Percentiles rank a stretch among this genome's conserved stretches.
These are phyloP conservation scores for Steinernema carpocapsae DNA, from an alignment of 2,888 invertebrate species.

Conservation along the genomic window DNA sequence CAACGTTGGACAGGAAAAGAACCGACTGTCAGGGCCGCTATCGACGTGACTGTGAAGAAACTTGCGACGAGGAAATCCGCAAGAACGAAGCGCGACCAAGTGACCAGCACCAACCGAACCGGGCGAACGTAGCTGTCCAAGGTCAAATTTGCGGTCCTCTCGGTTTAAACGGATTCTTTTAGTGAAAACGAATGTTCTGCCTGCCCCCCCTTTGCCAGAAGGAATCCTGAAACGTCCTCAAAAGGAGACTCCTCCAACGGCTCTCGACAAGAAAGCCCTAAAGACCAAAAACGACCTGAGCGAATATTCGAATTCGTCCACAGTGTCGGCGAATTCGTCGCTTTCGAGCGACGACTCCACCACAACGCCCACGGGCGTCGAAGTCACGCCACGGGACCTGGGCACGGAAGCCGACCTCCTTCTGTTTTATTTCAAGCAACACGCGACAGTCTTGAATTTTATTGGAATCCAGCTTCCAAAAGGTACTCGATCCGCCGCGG, in stretches of 20 bases:
- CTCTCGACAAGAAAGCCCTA: background rate
- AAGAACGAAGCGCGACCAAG: background rate
- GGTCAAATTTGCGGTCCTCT: background rate
- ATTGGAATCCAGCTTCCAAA: constrained; percentile 13
- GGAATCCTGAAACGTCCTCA: background rate
- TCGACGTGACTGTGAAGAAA: background rate
- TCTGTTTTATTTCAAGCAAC: constrained; percentile 13
- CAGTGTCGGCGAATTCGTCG: background rate
- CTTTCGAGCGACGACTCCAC: constrained; percentile 6
- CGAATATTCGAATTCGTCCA: constrained; percentile 22
- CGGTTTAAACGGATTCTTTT: background rate
- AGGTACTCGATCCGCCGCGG: background rate
- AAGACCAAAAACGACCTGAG: background rate
- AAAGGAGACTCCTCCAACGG: background rate
- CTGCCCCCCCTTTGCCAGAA: constrained; percentile 12
- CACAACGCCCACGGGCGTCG: too few species aligned
- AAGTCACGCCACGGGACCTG: background rate
- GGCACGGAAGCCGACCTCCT: constrained; percentile 18
- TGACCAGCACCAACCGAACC: background rate
- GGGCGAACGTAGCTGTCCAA: background rate
- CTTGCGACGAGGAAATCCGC: background rate
- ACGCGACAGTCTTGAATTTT: background rate
- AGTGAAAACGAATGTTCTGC: background rate
- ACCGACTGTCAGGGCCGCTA: too few species aligned
- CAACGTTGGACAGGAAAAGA: background rate